Conservation (phyloP, 2,113 vertebrate genomes). For the Dicentrarchus labrax region DNA sequence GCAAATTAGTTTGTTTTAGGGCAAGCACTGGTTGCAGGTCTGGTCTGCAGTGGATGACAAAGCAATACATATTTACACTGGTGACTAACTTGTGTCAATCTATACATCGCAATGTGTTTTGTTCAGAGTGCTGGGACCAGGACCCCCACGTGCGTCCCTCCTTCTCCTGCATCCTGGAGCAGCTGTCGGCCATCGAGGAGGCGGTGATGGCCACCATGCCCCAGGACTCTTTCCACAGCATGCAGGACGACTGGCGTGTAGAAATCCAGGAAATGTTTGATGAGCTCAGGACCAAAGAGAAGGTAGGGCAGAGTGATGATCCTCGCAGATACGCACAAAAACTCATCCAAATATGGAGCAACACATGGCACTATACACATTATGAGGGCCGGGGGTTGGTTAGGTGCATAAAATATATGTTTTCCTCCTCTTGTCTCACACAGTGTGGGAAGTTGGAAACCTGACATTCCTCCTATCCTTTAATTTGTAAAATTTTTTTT, state of each 20-base stretch:
- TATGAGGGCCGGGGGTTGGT: not conserved
- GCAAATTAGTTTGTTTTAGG: not conserved
- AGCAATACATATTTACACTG: not conserved
- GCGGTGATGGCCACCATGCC: constrained; percentile 95
- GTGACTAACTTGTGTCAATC: not conserved
- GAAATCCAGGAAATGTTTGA: constrained; percentile 99
- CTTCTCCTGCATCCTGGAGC: constrained; percentile 95
- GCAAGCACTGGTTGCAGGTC: not conserved
- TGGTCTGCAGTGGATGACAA: not conserved
- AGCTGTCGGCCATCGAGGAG: constrained; percentile 93
- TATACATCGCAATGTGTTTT: not conserved
- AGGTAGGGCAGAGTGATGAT: constrained; percentile 79
- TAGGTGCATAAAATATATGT: not conserved
- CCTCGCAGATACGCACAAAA: not conserved
- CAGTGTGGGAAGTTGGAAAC: not conserved
- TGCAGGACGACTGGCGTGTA: constrained; percentile 99
- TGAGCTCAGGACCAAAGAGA: constrained; percentile 96
- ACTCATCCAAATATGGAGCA: not conserved
- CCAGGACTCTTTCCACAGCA: constrained; percentile 96
- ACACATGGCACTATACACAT: not conserved
- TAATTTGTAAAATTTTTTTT: too few relatives aligned
- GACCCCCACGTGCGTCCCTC: constrained; percentile 95
- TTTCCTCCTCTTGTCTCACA: not conserved
- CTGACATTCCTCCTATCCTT: not conserved
- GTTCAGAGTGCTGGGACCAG: constrained; percentile 95